phyloP scores from a whole-genome alignment of 2,113 vertebrate genomes.

The Tapirus terrestris region DNA sequence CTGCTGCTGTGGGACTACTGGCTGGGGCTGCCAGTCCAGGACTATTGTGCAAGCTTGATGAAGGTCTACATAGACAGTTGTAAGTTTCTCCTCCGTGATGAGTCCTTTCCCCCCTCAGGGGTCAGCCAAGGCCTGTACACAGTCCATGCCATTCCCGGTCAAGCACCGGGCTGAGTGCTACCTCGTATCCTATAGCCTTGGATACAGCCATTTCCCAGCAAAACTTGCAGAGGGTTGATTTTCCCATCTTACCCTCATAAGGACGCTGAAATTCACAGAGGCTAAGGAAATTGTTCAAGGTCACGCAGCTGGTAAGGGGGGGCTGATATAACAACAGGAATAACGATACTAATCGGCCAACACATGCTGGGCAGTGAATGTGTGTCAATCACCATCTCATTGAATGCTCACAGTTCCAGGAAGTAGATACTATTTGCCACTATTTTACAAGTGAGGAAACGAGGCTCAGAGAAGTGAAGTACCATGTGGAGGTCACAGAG shows the following conservation, averaged over 20 bases:
- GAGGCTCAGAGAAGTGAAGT: background rate
- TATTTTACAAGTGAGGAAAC: background rate
- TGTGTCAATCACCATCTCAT: background rate
- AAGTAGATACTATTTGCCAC: background rate
- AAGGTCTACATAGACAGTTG: slow-evolving; percentile 90
- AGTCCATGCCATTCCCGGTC: background rate
- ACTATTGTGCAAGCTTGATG: slow-evolving; percentile 88
- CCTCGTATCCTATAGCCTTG: background rate
- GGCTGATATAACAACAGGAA: background rate
- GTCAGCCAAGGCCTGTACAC: background rate
- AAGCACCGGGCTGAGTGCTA: background rate
- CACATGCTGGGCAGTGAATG: background rate
- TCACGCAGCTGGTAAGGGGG: background rate
- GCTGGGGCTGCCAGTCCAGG: slow-evolving; percentile 86
- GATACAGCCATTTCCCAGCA: background rate
- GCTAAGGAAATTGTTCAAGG: background rate
- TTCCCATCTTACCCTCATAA: background rate
- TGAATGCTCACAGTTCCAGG: background rate
- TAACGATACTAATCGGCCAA: background rate
- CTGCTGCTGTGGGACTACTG: slow-evolving; percentile 89
- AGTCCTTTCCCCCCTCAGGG: slow-evolving; percentile 11
- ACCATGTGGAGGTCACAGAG: background rate
- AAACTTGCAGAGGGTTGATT: background rate
- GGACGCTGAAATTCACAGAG: background rate
- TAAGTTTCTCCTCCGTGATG: slow-evolving; percentile 91